Conservation (phyloP, 2,888 invertebrate genomes). For the Ormia ochracea region DNA sequence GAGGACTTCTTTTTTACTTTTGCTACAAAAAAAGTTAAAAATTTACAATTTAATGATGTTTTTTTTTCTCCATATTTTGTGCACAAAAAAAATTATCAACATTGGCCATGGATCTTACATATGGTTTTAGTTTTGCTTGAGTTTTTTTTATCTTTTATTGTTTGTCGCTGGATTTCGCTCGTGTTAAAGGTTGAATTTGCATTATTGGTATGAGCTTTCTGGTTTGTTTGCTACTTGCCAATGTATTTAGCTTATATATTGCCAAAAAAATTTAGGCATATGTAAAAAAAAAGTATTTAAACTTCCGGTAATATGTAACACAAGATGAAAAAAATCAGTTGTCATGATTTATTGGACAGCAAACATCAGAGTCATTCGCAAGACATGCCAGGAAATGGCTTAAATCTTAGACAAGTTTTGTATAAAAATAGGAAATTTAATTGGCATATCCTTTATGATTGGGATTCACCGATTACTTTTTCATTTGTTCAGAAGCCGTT, state of each 20-base stretch:
- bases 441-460: no score
- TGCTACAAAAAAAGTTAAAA: conserved; percentile 5
- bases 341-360: conserved; percentile 44
- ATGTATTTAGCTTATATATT: background rate
- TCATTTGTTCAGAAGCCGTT: no score
- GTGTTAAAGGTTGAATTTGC: conserved; percentile 52
- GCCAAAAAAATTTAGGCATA: background rate
- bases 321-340: conserved; percentile 16
- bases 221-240: background rate
- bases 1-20: background rate
- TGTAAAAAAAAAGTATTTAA: background rate
- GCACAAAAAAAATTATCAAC: conserved; percentile 1
- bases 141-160: background rate
- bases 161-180: background rate
- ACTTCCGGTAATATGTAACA: conserved; percentile 49
- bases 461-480: no score
- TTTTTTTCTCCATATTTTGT: background rate
- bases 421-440: background rate
- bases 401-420: background rate
- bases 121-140: background rate
- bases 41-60: conserved; percentile 30
- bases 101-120: conserved; percentile 9
- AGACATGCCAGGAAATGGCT: conserved; percentile 38
- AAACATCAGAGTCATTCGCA: conserved; percentile 59
- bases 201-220: conserved; percentile 11